Conservation (phyloP, 30 jellyfish, hydroid and myxozoan species). For the Aurelia aurita complex sp. Pacific region DNA sequence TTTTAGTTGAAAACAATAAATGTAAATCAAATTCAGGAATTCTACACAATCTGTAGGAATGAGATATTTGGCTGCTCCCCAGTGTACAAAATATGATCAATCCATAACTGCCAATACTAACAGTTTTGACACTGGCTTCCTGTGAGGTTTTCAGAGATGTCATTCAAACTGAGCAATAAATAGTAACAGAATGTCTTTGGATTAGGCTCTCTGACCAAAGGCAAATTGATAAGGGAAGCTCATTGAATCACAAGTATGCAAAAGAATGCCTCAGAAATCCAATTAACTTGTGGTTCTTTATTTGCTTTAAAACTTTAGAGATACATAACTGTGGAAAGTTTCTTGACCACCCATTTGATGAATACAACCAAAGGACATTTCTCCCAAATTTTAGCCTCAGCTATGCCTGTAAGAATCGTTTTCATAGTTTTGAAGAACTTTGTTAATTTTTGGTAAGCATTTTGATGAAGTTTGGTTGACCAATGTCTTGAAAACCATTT, state of each 20-base stretch:
- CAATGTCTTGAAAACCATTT: too few species aligned
- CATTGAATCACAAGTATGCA: too few species aligned
- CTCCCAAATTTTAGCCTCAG: too few species aligned
- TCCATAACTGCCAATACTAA: background rate
- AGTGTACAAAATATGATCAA: background rate
- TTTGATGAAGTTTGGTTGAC: too few species aligned
- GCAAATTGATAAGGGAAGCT: background rate
- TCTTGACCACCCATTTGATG: too few species aligned
- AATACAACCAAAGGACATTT: too few species aligned
- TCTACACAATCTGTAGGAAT: background rate
- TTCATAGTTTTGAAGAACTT: too few species aligned
- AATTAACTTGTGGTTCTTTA: slow-evolving; percentile 16
- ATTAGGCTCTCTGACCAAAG: background rate
- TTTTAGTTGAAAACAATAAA: background rate
- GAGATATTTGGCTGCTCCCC: slow-evolving; percentile 1
- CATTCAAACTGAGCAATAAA: slow-evolving; percentile 6
- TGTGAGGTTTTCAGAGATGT: background rate
- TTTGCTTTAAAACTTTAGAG: background rate
- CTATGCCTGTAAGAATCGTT: too few species aligned
- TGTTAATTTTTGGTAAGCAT: too few species aligned
- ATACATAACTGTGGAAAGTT: too few species aligned
- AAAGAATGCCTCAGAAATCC: slow-evolving; percentile 9
- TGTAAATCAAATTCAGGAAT: background rate
- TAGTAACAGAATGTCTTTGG: background rate
- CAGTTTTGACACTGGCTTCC: background rate